Base-by-base conservation (phyloP, 2,888 invertebrate genomes). In the Eustalomyia histrio region DNA sequence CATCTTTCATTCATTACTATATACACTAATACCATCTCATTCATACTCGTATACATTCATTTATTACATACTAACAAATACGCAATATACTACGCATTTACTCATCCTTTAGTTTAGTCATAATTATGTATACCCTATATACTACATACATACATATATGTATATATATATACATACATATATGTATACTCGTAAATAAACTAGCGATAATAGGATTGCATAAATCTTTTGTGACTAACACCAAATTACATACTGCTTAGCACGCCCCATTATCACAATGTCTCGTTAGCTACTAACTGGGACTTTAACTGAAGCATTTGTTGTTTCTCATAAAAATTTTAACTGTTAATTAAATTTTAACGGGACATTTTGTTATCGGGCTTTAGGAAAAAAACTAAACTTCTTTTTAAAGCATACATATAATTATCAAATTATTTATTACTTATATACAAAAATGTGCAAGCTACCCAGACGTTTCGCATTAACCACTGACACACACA, bases 381-480 rank as follows among this genome's bases (percentile, higher is more conserved):
- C n/a, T n/a, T n/a, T n/a, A n/a, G n/a, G n/a, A 60, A 17, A 35
- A n/a, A 21, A 14, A 24, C 55, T 14, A 35, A 58, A 21, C 21
- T 21, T 21, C 21, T 21, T 21, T 21, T 29, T 29, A 29, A 29
- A 4, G 1, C 29, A 29, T 29, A 71, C 60, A 60, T 60, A 52
- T 52, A 50, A 14, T 12, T 39, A 39, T 12, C 14, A 39, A 39
- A 39, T 39, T 39, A 39, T 39, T 39, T 39, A 39, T 12, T 39
- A 39, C 39, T 39, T 39, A 39, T 6, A 39, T 14, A 39, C n/a
- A 57, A 33, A 57, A 60, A 67, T 74, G 85, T 85, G 84, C 86
- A 86, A 86, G 86, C 87, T 87, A 87, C 87, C 87, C 87, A 87
- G 88, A 85, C 85, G n/a, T 24, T 63, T 16, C 35, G 10, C 6